A percentile compares a stretch with the other conserved stretches of the same genome.
These are phyloP conservation scores for Cebus imitator DNA, from an alignment of 2,113 vertebrate genomes.

Conservation along the genomic window DNA sequence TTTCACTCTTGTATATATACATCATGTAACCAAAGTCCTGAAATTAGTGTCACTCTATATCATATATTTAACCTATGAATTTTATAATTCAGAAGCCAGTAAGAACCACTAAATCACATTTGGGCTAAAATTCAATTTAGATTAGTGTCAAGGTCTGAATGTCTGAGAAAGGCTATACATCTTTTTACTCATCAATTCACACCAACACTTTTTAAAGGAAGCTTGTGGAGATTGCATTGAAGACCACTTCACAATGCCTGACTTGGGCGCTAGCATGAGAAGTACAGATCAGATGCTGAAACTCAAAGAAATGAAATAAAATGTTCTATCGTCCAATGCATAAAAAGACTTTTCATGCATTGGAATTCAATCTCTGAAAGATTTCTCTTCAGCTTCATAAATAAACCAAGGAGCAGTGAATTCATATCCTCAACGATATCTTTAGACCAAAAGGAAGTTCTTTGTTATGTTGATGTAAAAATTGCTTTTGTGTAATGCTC, in stretches of 20 bases:
- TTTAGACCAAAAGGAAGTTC: neutral
- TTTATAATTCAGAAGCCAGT: neutral
- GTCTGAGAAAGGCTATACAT: neutral
- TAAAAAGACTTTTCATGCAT: neutral
- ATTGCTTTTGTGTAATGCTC: neutral
- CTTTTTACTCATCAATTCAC: neutral
- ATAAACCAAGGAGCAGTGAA: neutral
- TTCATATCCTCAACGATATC: neutral
- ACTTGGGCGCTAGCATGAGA: neutral
- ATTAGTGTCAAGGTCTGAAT: neutral
- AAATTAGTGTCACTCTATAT: neutral
- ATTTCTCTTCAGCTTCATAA: neutral
- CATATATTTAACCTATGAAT: neutral
- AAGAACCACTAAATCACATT: neutral
- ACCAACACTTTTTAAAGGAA: neutral
- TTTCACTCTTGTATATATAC: neutral
- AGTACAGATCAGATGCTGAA: neutral
- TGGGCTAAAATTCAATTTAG: neutral
- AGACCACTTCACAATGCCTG: neutral
- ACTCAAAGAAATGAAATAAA: neutral
- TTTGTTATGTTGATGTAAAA: neutral
- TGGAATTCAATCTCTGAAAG: neutral
- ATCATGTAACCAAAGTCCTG: neutral
- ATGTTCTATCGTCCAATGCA: neutral
- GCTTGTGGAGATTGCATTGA: neutral